Conservation (phyloP, 2,113 vertebrate species). For the Entomyzon cyanotis region DNA sequence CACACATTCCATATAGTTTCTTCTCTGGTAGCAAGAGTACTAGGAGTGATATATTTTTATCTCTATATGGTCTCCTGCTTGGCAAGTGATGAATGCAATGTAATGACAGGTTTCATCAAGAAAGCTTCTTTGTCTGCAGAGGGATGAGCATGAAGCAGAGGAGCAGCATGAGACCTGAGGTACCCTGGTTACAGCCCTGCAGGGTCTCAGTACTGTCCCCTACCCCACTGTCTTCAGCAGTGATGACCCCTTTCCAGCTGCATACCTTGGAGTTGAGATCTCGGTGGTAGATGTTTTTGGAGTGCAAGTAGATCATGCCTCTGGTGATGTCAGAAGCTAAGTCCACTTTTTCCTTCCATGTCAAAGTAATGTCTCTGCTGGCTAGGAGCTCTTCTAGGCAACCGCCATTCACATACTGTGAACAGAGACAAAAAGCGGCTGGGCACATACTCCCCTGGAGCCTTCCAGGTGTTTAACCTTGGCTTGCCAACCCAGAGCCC, state of each 20-base stretch:
- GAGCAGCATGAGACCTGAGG: not conserved
- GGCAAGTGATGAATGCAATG: not conserved
- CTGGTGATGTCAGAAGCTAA: constrained; percentile 85
- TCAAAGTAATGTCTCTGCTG: constrained; percentile 76
- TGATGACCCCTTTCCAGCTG: not conserved
- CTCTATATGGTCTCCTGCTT: not conserved
- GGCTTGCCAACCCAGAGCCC: not conserved
- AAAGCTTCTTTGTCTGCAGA: not conserved
- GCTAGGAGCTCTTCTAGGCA: constrained; percentile 87
- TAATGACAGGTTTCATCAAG: not conserved
- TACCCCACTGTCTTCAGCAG: not conserved
- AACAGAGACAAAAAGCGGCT: not conserved
- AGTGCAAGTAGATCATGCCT: constrained; percentile 90
- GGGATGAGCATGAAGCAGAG: not conserved
- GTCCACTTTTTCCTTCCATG: constrained; percentile 86
- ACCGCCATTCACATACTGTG: constrained; percentile 85
- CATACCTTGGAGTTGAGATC: constrained; percentile 89
- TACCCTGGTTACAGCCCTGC: not conserved
- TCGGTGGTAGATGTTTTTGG: constrained; percentile 90
- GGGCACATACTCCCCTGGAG: not conserved
- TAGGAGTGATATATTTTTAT: not conserved
- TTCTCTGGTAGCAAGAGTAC: not conserved
- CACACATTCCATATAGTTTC: not conserved
- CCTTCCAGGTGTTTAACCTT: not conserved
- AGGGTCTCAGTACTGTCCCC: not conserved